Evolutionary conservation across 2,888 invertebrate species (phyloP), one percentile per base, ranked within the genome.

Genomic region (Caenorhabditis afra): DNA sequence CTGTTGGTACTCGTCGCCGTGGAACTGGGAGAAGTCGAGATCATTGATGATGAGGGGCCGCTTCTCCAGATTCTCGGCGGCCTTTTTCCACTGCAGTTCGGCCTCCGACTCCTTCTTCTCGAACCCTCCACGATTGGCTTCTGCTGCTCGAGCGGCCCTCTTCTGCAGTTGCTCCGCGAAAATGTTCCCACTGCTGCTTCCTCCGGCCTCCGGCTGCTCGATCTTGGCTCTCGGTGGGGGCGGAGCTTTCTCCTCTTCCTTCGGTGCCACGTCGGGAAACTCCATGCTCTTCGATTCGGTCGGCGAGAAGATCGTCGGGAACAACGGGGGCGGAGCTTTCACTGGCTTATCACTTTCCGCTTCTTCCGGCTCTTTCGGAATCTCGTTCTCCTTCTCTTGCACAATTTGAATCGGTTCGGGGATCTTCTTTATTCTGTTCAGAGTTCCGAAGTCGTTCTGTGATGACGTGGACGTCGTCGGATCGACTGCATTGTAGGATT

Each of bases 1-100:
- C 79, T 87, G 88, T 68, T 94, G 93, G 90, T 97, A 97, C 84
- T 97, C 96, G 67, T 95, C 95, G 41, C 94, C 94, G 61, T 93
- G 93, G 65, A 99, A 92, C 91, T 98, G 97, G 12, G 96, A 96
- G 91, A 99, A 99, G 91, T 99, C 98, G 89, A 98, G 93, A 91
- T 98, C 97, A 91, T 97, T 96, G 81, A 93, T 92, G 57, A 96
- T 93, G 82, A 95, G 94, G 2, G 91, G 91, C n/a, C 80, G 94
- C 3, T 86, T 85, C 58, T 89, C 83, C 66, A 91, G 66, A 23
- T 85, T 87, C 71, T 89, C 88, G 4, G 87, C 88, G 18, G 90
- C 90, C 89, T 95, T 95, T 90, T 97, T 97, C 97, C 98, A 98
- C 89, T 96, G 95, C 1, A 97, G 91, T 89, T 97, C 97, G 89